Evolutionary conservation across 2,797 vertebrate species (phyloP).

Genomic region (Anas bernieri): DNA sequence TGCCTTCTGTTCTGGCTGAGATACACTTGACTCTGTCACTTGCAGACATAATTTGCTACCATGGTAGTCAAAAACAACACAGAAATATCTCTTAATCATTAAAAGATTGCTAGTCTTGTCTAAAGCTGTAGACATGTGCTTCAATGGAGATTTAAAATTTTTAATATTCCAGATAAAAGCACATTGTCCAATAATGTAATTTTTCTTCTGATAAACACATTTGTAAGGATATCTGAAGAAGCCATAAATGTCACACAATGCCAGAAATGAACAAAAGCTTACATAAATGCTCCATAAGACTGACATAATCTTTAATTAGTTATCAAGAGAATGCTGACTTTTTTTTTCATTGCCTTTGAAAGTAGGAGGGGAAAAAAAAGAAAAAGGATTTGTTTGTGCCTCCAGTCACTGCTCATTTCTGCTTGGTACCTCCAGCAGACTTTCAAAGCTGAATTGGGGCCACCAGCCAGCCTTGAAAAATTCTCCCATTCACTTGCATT

Average conservation of each 20-base stretch:
- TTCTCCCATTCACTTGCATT: neutral
- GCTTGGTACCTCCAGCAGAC: neutral
- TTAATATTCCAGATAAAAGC: neutral
- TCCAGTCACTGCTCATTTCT: neutral
- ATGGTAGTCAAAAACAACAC: conserved; percentile 29
- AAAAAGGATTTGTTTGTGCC: neutral
- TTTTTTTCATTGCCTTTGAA: neutral
- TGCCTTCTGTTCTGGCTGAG: conserved; percentile 54
- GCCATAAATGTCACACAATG: neutral
- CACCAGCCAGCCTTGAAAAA: neutral
- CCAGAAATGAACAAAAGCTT: neutral
- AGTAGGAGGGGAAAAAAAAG: neutral
- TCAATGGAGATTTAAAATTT: neutral
- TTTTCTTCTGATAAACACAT: neutral
- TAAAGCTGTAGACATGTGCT: neutral
- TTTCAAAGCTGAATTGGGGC: neutral
- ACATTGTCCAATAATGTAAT: neutral
- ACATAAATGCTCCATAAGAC: neutral
- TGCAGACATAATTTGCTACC: neutral
- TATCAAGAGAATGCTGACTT: neutral
- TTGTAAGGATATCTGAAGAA: neutral
- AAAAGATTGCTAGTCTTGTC: neutral
- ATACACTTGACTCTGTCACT: neutral
- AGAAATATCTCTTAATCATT: conserved; percentile 25
- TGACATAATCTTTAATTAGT: neutral